Evolutionary conservation across 2,888 invertebrate species (phyloP), one percentile per base, ranked within the genome.

Genomic region (Dynastes grantii): DNA sequence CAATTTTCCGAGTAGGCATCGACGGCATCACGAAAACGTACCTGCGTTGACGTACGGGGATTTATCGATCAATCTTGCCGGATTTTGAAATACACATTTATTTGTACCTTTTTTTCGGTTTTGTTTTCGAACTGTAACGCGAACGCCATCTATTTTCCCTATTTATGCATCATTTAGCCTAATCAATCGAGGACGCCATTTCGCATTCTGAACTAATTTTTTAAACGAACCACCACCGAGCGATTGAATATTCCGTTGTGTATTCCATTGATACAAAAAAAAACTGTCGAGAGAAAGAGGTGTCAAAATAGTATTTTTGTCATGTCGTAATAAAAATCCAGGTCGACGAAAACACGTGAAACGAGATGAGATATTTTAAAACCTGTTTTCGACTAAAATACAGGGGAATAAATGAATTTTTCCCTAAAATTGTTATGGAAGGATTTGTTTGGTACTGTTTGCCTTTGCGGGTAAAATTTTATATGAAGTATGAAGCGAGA

Each of bases 31-130:
- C 61, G 73, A 16, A 53, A 58, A 61, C 49, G 58, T 75, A 75
- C 73, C 73, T 75, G 73, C 73, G 61, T 75, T 75, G 73, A 75
- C 45, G 61, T 61, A 45, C 73, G 61, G 32, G 73, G 73, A 63
- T 75, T 75, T 75, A 75, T 75, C 45, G 73, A 75, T 75, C 73
- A 75, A 75, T 61, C 73, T 61, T 27, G 61, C 45, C 73, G 61
- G 63, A 61, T 61, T 40, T 45, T 45, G 45, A 61, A 61, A 75
- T 75, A 75, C 73, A 75, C 61, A 61, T 68, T 75, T 75, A 75
- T 75, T 75, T 45, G 61, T 61, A 27, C 73, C 61, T 75, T 71
- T 71, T 37, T 27, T 27, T 29, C 51, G 37, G 45, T 75, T 73
- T 75, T 61, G 61, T 75, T 75, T 75, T 61, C 61, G 45, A n/a